Conservation (phyloP, 2,797 vertebrate species). For the Gymnodraco acuticeps region DNA sequence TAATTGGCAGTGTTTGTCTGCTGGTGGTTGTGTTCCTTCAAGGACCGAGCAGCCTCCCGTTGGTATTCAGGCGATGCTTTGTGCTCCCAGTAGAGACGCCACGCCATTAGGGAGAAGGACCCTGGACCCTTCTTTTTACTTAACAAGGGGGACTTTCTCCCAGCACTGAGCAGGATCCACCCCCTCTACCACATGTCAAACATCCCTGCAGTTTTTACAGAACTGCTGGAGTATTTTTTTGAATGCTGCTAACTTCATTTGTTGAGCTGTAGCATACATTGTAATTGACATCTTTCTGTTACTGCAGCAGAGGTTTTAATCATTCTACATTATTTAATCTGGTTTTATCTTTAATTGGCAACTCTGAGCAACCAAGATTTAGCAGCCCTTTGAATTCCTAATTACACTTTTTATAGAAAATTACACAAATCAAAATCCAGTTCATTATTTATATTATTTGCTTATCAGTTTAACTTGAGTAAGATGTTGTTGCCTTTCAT, state of each 20-base stretch:
- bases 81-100: conserved; percentile 75
- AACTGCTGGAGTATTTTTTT: conserved; percentile 30
- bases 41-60: conserved; percentile 74
- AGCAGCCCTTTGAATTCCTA: conserved; percentile 38
- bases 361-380: conserved; percentile 24
- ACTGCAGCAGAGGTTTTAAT: conserved; percentile 29
- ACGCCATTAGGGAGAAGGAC: conserved; percentile 72
- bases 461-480: conserved; percentile 50
- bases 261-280: conserved; percentile 22
- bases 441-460: conserved; percentile 55
- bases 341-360: conserved; percentile 60
- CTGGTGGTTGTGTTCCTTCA: conserved; percentile 73
- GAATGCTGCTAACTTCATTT: conserved; percentile 27
- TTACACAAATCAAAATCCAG: conserved; percentile 40
- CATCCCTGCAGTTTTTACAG: conserved; percentile 44
- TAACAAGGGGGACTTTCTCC: conserved; percentile 74
- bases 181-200: conserved; percentile 48
- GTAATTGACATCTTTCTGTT: conserved; percentile 33
- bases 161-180: conserved; percentile 58
- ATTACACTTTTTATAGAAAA: conserved; percentile 50
- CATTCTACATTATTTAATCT: conserved; percentile 47
- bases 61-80: conserved; percentile 80
- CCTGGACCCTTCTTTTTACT: conserved; percentile 68
- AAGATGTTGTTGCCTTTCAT: conserved; percentile 39
- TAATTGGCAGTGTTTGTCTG: conserved; percentile 85